These are phyloP conservation scores for Lydus trimaculatus DNA, from an alignment of 2,888 invertebrate species.

Conservation along the genomic window DNA sequence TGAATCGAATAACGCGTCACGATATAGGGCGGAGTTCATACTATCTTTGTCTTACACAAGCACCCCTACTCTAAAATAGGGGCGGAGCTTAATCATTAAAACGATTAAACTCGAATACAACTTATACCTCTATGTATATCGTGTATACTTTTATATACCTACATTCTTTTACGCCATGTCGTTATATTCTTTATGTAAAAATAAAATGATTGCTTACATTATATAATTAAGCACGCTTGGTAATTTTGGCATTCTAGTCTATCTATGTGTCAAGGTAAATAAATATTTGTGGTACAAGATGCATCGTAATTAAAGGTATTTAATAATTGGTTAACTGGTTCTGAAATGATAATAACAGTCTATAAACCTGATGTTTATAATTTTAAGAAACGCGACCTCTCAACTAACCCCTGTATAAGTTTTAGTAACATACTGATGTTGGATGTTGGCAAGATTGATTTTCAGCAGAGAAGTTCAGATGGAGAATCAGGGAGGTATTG, in stretches of 20 bases:
- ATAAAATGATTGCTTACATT: no score
- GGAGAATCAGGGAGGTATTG: no score
- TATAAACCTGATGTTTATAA: no score
- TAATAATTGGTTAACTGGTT: no score
- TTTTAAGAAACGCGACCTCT: neutral
- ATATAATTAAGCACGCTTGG: no score
- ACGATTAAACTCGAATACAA: constrained; percentile 30
- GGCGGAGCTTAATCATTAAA: constrained; percentile 41
- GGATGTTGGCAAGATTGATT: neutral
- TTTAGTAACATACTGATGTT: neutral
- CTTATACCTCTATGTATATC: neutral
- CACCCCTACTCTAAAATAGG: neutral
- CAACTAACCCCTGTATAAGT: neutral
- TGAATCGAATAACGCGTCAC: constrained; percentile 33
- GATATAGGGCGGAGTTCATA: constrained; percentile 39
- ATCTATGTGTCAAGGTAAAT: no score
- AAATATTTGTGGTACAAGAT: no score
- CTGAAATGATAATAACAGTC: no score
- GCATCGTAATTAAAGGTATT: no score
- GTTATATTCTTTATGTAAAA: neutral
- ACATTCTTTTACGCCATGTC: neutral
- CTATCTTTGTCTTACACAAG: constrained; percentile 35
- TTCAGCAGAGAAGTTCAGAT: no score
- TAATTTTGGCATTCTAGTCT: no score
- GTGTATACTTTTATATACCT: neutral